phyloP scores from a whole-genome alignment of 2,797 vertebrate genomes.

The Botia kubotai region DNA sequence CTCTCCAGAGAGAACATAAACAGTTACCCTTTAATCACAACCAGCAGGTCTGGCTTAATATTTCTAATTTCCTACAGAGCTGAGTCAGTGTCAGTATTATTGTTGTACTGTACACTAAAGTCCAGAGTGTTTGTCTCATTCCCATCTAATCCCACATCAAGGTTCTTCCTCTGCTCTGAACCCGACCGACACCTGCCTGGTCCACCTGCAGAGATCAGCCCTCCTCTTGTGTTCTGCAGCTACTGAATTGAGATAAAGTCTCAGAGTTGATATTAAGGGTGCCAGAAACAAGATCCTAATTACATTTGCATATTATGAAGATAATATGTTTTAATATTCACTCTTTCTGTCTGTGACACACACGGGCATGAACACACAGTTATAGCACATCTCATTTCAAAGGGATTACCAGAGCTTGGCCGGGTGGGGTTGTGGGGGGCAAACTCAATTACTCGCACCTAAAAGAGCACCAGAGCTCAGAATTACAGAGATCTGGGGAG shows the following conservation, averaged over 20 bases:
- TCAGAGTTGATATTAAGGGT: background rate
- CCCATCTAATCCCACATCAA: conserved; percentile 58
- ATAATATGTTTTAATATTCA: background rate
- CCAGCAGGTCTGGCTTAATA: conserved; percentile 48
- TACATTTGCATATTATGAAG: background rate
- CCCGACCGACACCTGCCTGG: conserved; percentile 25
- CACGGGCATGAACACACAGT: conserved; percentile 19
- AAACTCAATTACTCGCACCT: conserved; percentile 76
- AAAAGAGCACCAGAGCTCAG: conserved; percentile 74
- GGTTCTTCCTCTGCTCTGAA: conserved; percentile 40
- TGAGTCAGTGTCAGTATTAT: conserved; percentile 32
- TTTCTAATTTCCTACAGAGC: conserved; percentile 37
- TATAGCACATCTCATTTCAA: conserved; percentile 67
- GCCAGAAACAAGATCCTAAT: background rate
- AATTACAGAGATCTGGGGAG: conserved; percentile 46
- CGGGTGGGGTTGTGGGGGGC: conserved; percentile 66
- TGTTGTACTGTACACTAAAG: conserved; percentile 29
- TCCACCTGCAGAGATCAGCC: conserved; percentile 55
- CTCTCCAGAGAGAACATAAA: conserved; percentile 11
- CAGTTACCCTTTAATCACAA: conserved; percentile 35
- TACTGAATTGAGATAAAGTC: background rate
- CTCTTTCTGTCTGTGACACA: background rate
- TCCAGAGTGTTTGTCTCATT: conserved; percentile 8
- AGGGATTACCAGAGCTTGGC: conserved; percentile 70
- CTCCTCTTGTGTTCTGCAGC: conserved; percentile 38